phyloP scores from a whole-genome alignment of 2,888 invertebrate genomes.

The Drosophila sordidula region DNA sequence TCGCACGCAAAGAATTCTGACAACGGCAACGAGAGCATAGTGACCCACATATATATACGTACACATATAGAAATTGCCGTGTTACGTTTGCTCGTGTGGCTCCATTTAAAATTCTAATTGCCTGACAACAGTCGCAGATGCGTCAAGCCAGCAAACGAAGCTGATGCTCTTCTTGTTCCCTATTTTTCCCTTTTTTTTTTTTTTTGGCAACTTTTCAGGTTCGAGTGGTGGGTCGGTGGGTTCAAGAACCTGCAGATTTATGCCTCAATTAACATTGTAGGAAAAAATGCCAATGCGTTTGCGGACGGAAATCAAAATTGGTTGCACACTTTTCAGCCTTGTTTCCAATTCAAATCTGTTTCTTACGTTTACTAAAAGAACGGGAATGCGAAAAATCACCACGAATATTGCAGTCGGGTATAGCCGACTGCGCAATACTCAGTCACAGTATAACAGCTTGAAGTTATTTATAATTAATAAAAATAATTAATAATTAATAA shows the following conservation, averaged over 20 bases:
- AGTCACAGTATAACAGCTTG: too few relatives aligned
- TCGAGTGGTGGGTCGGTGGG: conserved; percentile 14
- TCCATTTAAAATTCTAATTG: conserved; percentile 69
- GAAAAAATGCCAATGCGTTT: conserved; percentile 29
- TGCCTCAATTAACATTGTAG: conserved; percentile 54
- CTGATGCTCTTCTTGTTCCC: neutral
- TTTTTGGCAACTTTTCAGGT: conserved; percentile 11
- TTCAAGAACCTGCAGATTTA: conserved; percentile 59
- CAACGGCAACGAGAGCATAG: conserved; percentile 42
- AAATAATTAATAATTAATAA: too few relatives aligned
- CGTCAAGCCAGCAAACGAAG: neutral
- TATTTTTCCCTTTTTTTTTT: too few relatives aligned
- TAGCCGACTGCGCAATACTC: too few relatives aligned
- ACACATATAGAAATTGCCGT: conserved; percentile 16
- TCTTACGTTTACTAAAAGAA: neutral
- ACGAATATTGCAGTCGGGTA: too few relatives aligned
- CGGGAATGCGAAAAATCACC: neutral
- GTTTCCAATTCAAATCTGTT: neutral
- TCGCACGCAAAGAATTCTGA: conserved; percentile 8
- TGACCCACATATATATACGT: conserved; percentile 55
- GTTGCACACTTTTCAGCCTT: conserved; percentile 7
- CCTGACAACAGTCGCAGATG: conserved; percentile 15
- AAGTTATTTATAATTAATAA: too few relatives aligned
- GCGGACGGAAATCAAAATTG: conserved; percentile 22
- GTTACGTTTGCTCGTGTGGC: conserved; percentile 21